Base-by-base conservation (phyloP, 2,797 vertebrate genomes). In the Sphenodon punctatus region DNA sequence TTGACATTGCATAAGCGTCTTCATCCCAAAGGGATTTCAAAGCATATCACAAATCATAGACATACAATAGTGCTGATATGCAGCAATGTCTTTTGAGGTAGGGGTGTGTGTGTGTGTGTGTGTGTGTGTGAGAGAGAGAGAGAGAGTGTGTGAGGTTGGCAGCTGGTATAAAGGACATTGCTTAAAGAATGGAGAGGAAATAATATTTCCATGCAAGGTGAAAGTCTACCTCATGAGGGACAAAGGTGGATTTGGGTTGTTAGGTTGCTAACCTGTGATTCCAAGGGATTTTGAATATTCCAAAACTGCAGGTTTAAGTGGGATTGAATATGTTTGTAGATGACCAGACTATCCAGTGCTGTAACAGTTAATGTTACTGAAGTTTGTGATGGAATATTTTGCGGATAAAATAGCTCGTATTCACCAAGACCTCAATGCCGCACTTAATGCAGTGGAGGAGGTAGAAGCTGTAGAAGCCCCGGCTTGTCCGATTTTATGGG, bases 1-100 rank as follows among this genome's bases (percentile, higher is more conserved):
- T 82, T 73, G 80, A 25, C 53, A 49, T 67, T 0, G 2, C 30
- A 77, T 36, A 78, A 67, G 70, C 11, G 25, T 60, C 59, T 60
- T 36, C 45, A 5, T 0, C 63, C 0, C 1, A 1, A 32, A 48
- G 59, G 4, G 19, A n/a, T n/a, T 72, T 68, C 2, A 0, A 32
- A 2, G 51, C 0, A 1, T 0, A 0, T 65, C 42, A 60, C 2
- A 0, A 7, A 0, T 1, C 0, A 1, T 58, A 16, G 19, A 30
- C 15, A 19, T 16, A 17, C 5, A 30, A 30, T 30, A 22, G 32
- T 20, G 36, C 10, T 22, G 32, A 58, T 58, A 36, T 23, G 32
- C 55, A 58, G 20, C 19, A 32, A 22, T 12, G 6, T 36, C 30
- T 19, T n/a, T n/a, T n/a, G n/a, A n/a, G n/a, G n/a, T n/a, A n/a